Conservation (phyloP, 2,797 vertebrate genomes). For the Arctocebus calabarensis region DNA sequence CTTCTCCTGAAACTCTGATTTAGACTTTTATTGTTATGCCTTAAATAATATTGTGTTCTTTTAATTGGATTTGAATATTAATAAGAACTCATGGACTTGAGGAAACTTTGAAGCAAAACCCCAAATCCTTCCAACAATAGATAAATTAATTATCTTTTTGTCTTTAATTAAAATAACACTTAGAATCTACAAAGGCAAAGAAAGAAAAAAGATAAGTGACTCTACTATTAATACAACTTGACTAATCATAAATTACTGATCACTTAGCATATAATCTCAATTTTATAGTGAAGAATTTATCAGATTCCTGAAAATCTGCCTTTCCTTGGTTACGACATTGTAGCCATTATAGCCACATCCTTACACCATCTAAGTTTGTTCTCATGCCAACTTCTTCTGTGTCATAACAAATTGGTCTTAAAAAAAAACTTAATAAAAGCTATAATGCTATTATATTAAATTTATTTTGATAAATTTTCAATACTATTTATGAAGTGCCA, state of each 20-base stretch:
- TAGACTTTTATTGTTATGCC: neutral
- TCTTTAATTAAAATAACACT: neutral
- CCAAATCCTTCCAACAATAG: neutral
- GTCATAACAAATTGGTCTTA: neutral
- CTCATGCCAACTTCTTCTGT: neutral
- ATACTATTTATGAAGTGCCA: neutral
- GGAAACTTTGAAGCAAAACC: neutral
- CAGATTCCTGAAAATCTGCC: neutral
- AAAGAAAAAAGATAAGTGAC: neutral
- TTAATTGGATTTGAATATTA: slow-evolving; percentile 4
- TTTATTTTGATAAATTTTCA: neutral
- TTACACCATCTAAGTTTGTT: neutral
- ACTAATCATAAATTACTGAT: neutral
- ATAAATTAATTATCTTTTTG: neutral
- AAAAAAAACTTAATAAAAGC: neutral
- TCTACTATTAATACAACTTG: neutral
- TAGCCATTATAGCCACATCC: neutral
- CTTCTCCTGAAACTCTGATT: neutral
- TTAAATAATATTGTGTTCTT: neutral
- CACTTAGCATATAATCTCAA: neutral
- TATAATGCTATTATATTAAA: neutral
- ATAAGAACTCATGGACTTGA: neutral
- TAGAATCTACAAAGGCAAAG: neutral
- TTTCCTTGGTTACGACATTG: neutral
- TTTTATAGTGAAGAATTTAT: neutral